Conservation (phyloP, 2,888 invertebrate genomes). For the Alloscopus bannaensis region DNA sequence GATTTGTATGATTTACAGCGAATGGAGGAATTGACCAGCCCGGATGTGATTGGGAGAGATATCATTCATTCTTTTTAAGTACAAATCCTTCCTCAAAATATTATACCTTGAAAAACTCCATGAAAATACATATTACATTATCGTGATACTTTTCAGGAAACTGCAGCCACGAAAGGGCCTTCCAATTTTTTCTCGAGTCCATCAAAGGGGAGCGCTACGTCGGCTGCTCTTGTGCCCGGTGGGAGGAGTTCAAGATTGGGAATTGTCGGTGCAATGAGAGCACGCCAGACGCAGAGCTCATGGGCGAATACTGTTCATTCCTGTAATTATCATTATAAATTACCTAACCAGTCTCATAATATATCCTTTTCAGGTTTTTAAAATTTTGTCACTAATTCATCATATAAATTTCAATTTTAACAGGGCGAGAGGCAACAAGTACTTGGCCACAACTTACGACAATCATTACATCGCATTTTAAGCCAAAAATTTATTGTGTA, state of each 20-base stretch:
- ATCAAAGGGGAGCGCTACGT: constrained; percentile 64
- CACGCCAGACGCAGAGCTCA: constrained; percentile 47
- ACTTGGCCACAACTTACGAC: constrained; percentile 53
- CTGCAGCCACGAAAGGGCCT: constrained; percentile 65
- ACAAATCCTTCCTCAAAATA: neutral
- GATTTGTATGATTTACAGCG: constrained; percentile 5
- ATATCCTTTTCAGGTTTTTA: constrained; percentile 19
- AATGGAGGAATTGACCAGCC: constrained; percentile 63
- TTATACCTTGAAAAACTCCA: neutral
- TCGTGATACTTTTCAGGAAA: constrained; percentile 45
- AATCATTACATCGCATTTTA: constrained; percentile 33
- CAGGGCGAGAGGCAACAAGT: constrained; percentile 66
- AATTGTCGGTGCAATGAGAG: constrained; percentile 48
- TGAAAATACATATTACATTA: neutral
- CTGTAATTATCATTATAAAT: constrained; percentile 53
- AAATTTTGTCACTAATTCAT: constrained; percentile 18
- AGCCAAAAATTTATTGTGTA: neutral
- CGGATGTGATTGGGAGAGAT: constrained; percentile 62
- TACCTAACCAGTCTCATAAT: neutral
- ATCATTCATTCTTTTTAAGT: constrained; percentile 54
- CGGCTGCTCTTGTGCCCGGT: constrained; percentile 65
- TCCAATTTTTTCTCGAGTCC: constrained; percentile 55
- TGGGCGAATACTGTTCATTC: constrained; percentile 65
- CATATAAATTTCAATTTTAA: constrained; percentile 9
- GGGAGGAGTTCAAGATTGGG: constrained; percentile 45